Evolutionary conservation across 2,888 invertebrate genomes (phyloP).

Genomic region (Dicycla oo): DNA sequence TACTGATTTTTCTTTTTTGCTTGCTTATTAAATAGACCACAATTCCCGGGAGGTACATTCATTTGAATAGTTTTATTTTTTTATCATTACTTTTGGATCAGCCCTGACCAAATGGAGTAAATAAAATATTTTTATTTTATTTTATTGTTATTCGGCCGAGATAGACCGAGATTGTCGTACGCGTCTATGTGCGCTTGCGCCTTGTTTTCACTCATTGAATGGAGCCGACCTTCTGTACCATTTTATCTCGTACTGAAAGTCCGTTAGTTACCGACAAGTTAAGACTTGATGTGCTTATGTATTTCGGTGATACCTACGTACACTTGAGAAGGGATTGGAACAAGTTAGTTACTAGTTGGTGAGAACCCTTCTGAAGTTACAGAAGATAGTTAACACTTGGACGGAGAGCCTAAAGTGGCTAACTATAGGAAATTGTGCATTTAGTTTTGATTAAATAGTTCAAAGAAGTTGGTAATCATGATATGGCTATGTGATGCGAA

Average conservation of each 20-base stretch:
- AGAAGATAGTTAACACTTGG: slow-evolving; percentile 48
- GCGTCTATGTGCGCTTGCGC: not conserved
- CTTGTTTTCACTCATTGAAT: not conserved
- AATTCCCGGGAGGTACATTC: no score
- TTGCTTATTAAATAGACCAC: no score
- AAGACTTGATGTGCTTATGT: slow-evolving; percentile 55
- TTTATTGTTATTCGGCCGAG: no score
- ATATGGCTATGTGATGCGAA: not conserved
- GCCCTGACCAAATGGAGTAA: no score
- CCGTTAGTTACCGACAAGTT: slow-evolving; percentile 59
- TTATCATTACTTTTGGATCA: no score
- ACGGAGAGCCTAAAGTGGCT: slow-evolving; percentile 19
- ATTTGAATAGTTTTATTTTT: no score
- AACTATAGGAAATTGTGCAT: slow-evolving; percentile 28
- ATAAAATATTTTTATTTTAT: no score
- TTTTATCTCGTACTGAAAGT: slow-evolving; percentile 13
- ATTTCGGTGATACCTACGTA: slow-evolving; percentile 51
- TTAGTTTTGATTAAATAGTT: slow-evolving; percentile 30
- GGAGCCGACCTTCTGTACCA: not conserved
- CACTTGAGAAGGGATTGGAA: slow-evolving; percentile 54
- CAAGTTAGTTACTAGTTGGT: slow-evolving; percentile 57
- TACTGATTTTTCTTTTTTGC: no score
- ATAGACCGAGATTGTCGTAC: not conserved
- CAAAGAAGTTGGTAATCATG: not conserved
- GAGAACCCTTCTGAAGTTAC: slow-evolving; percentile 57